A percentile compares a stretch with the other conserved stretches of the same genome.
Evolutionary conservation across 2,888 invertebrate species (phyloP).

Genomic region (Erebia palarica): DNA sequence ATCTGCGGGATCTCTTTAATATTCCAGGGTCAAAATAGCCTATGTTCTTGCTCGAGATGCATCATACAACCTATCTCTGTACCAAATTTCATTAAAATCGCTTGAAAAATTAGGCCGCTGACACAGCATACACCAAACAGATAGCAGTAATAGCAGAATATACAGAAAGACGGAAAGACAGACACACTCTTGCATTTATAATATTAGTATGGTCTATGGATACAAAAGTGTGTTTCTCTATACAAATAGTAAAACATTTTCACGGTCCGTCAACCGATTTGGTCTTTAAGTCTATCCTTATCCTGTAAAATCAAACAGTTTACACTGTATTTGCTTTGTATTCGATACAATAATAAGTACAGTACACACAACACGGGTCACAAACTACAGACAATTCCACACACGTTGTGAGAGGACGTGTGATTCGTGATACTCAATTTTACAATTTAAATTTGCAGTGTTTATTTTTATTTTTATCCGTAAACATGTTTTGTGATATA

Average conservation of each 20-base stretch:
- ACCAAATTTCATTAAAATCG: too few species aligned
- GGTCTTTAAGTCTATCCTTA: too few species aligned
- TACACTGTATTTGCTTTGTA: background rate
- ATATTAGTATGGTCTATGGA: too few species aligned
- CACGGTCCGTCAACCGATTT: too few species aligned
- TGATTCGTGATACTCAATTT: background rate
- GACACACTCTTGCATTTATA: too few species aligned
- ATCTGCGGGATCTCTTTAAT: too few species aligned
- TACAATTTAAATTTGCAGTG: constrained; percentile 5
- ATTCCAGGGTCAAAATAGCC: too few species aligned
- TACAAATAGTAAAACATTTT: too few species aligned
- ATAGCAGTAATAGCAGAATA: background rate
- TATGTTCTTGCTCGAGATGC: too few species aligned
- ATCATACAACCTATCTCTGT: too few species aligned
- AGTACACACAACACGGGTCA: background rate
- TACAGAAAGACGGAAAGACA: background rate
- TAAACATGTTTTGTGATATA: constrained; percentile 65
- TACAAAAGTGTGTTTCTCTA: too few species aligned
- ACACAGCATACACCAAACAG: background rate
- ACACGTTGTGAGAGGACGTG: background rate
- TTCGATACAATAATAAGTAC: background rate
- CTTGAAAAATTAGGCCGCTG: background rate
- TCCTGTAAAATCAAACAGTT: background rate
- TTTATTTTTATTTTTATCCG: background rate
- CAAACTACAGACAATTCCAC: background rate